Conservation (phyloP, 2,113 vertebrate genomes). For the Actenoides lindsayi region DNA sequence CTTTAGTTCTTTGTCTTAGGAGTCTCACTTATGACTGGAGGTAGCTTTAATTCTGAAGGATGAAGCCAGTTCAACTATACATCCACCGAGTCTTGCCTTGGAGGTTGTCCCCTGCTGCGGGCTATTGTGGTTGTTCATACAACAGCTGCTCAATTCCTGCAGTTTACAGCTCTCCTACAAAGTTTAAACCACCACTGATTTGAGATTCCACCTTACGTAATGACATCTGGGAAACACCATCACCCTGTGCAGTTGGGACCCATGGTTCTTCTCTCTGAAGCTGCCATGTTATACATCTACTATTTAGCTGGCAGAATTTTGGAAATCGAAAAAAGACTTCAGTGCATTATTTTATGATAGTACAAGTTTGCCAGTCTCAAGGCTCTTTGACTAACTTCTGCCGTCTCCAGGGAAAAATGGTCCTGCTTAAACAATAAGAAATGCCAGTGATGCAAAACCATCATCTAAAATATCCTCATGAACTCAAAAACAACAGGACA, state of each 20-base stretch:
- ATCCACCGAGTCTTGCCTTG: not conserved
- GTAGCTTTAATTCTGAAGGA: not conserved
- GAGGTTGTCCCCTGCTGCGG: not conserved
- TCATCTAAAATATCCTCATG: not conserved
- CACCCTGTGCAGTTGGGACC: not conserved
- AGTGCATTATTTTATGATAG: not conserved
- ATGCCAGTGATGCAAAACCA: slow-evolving; percentile 1
- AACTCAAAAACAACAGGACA: not conserved
- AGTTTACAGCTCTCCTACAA: not conserved
- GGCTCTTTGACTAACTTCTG: slow-evolving; percentile 13
- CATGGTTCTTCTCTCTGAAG: not conserved
- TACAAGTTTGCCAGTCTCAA: not conserved
- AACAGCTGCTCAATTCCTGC: not conserved
- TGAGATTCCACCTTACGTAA: not conserved
- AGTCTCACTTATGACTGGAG: not conserved
- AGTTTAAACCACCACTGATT: not conserved
- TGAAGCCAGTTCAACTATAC: not conserved
- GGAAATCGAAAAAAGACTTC: not conserved
- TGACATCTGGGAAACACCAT: not conserved
- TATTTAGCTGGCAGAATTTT: not conserved
- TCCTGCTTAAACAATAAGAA: not conserved
- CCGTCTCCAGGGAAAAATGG: not conserved
- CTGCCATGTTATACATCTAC: not conserved
- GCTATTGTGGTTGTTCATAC: not conserved
- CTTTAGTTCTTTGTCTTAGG: not conserved